These are phyloP conservation scores for Mylabris sibirica DNA, from an alignment of 2,888 invertebrate genomes.

Conservation along the genomic window DNA sequence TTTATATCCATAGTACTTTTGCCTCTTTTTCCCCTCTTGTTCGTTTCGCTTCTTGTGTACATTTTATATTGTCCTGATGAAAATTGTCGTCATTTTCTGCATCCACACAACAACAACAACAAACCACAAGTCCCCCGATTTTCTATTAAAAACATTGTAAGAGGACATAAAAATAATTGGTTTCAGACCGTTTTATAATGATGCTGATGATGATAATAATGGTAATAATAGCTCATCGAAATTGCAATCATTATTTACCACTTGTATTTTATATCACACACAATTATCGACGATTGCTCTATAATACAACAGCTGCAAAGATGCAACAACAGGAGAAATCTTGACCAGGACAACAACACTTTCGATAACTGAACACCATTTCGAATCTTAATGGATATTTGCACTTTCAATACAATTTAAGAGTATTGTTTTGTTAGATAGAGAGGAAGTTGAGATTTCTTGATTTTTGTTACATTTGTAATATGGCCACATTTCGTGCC, in stretches of 20 bases:
- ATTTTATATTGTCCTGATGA: constrained; percentile 40
- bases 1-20: constrained; percentile 39
- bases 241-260: constrained; percentile 3
- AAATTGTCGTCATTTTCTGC: constrained; percentile 28
- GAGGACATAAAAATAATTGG: constrained; percentile 28
- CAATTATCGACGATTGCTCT: neutral
- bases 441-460: constrained; percentile 1
- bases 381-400: neutral
- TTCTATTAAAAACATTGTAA: constrained; percentile 28
- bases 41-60: constrained; percentile 26
- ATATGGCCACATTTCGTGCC: neutral
- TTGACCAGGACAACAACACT: neutral
- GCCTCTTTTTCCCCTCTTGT: constrained; percentile 14
- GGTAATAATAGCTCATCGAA: neutral
- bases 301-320: neutral
- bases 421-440: neutral
- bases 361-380: neutral
- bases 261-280: neutral
- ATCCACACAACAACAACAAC: constrained; percentile 19
- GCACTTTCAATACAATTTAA: neutral
- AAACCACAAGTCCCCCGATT: constrained; percentile 16
- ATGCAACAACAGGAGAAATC: neutral
- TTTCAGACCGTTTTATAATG: neutral
- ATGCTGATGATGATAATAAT: neutral
- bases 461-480: constrained; percentile 1